Conservation (phyloP, 2,113 vertebrate species). For the Sturnira hondurensis region DNA sequence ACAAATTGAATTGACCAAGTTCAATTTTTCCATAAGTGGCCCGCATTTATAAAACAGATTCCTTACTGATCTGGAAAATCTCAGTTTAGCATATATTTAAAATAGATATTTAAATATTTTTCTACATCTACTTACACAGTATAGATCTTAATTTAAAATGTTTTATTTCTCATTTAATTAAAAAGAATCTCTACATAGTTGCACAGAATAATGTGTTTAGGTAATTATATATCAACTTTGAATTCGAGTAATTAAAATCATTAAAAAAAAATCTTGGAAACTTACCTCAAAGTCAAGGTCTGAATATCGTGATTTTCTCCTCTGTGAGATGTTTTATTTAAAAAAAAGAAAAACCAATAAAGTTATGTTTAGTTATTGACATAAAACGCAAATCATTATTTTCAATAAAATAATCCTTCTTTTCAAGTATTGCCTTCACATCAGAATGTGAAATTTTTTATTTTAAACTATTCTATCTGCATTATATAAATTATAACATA, state of each 20-base stretch:
- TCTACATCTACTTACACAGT: neutral
- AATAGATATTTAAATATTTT: neutral
- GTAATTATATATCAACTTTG: constrained; percentile 37
- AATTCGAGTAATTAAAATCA: constrained; percentile 69
- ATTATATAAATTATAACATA: neutral
- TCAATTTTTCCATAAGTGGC: neutral
- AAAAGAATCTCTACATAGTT: neutral
- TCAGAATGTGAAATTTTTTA: constrained; percentile 8
- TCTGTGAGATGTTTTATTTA: constrained; percentile 85
- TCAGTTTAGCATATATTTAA: neutral
- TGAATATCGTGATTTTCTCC: constrained; percentile 99
- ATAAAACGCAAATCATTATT: constrained; percentile 41
- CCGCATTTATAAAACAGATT: neutral
- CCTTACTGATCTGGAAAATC: neutral
- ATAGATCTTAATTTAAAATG: neutral
- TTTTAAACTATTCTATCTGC: neutral
- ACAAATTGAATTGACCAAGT: neutral
- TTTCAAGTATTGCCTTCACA: neutral
- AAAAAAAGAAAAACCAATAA: constrained; percentile 79
- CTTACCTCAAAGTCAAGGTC: constrained; percentile 99
- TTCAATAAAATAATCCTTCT: constrained; percentile 63
- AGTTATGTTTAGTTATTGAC: constrained; percentile 74
- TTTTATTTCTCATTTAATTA: neutral
- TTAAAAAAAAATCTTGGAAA: constrained; percentile 74
- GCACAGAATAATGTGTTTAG: neutral